Evolutionary conservation across 2,113 vertebrate species (phyloP).

Genomic region (Macrotis lagotis): DNA sequence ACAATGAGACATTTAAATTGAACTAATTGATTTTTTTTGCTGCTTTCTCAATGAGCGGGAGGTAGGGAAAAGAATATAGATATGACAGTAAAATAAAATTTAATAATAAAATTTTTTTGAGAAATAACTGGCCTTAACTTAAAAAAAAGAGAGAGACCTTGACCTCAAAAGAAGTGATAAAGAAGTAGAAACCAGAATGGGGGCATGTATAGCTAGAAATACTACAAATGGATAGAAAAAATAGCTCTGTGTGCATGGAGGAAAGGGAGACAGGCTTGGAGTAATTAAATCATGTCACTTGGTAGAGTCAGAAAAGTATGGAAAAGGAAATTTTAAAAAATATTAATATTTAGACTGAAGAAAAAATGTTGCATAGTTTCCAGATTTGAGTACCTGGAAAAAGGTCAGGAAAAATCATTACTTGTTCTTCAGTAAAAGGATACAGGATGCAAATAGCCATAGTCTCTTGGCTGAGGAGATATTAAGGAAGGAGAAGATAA

Average conservation of each 20-base stretch:
- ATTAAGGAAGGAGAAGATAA: neutral
- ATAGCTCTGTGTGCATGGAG: accelerated
- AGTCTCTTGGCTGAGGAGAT: neutral
- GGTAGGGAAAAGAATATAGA: neutral
- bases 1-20: neutral
- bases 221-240: accelerated
- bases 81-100: neutral
- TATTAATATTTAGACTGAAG: neutral
- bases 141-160: neutral
- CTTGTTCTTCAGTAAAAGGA: neutral
- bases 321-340: neutral
- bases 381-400: neutral
- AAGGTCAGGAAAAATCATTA: neutral
- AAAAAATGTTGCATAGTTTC: neutral
- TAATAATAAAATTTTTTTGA: neutral
- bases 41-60: neutral
- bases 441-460: neutral
- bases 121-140: neutral
- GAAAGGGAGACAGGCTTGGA: neutral
- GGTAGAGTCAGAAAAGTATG: neutral
- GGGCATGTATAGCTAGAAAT: neutral
- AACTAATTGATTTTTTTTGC: neutral
- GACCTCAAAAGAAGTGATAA: neutral
- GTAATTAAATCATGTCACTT: neutral
- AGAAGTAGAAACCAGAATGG: neutral